Evolutionary conservation across 2,888 invertebrate genomes (phyloP), one percentile per base, ranked within the genome.

Genomic region (Fabriciana adippe): DNA sequence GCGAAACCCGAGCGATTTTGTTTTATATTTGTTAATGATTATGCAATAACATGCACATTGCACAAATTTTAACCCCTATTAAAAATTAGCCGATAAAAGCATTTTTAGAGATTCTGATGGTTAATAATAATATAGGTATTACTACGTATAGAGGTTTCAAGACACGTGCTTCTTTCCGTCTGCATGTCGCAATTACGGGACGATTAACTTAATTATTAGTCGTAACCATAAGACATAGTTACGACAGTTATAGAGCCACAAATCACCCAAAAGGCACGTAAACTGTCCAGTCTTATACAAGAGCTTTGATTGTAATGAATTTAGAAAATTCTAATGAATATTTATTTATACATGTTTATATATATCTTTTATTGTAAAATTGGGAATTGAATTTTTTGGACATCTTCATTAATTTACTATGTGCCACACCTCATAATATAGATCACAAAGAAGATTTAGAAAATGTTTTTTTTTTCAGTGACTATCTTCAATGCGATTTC

Each of bases 81-180:
- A n/a, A 31, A 48, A 59, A 50, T 60, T 50, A 11, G 50, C 6
- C 13, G 4, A 16, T 50, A 26, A 50, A 18, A 0, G 21, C n/a
- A 15, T 26, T 26, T 26, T 26, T 4, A 50, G 16, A 50, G 11
- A 15, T 2, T 15, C 51, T 18, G 15, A 50, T 11, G 15, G 6
- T 51, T n/a, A 51, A 51, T 51, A 50, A 35, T 35, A 41, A 41
- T 41, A 41, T 41, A n/a, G n/a, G n/a, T n/a, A 11, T 8, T 0
- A 51, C 50, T 8, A 51, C 35, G 16, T 18, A 18, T 50, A 51
- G 2, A 61, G 61, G 13, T 8, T 53, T 13, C 47, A 55, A 64
- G 74, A 73, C 82, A 77, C 79, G 81, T 80, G 79, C 48, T 50
- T 6, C 55, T 64, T 64, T 60, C 64, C 47, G 61, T 56, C 61